phyloP scores from a whole-genome alignment of 2,888 invertebrate genomes.

The Timema cristinae region DNA sequence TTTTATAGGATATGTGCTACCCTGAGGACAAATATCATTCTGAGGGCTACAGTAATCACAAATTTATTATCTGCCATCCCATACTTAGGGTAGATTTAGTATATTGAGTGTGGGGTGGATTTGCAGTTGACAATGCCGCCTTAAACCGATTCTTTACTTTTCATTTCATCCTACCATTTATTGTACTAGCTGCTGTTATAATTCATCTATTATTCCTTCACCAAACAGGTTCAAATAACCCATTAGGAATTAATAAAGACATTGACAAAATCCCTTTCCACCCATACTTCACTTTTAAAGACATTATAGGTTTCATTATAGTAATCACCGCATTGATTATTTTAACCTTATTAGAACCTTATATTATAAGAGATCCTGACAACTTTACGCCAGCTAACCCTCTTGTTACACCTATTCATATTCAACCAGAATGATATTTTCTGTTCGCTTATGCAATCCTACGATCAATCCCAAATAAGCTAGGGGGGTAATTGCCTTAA shows the following conservation, averaged over 20 bases:
- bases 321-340: constrained; percentile 41
- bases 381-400: constrained; percentile 70
- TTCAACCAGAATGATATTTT: constrained; percentile 83
- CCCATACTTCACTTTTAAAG: constrained; percentile 63
- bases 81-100: constrained; percentile 60
- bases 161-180: constrained; percentile 69
- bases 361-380: constrained; percentile 56
- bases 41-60: constrained; percentile 77
- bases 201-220: constrained; percentile 47
- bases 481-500: constrained; percentile 69
- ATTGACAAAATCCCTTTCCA: constrained; percentile 66
- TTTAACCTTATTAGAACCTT: constrained; percentile 52
- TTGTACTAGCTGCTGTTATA: constrained; percentile 57
- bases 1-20: constrained; percentile 67
- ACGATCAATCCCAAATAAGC: constrained; percentile 75
- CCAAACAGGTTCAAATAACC: constrained; percentile 62
- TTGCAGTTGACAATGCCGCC: constrained; percentile 70
- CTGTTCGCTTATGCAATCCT: constrained; percentile 77
- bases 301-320: constrained; percentile 58
- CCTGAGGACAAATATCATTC: constrained; percentile 75
- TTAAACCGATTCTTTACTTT: constrained; percentile 72
- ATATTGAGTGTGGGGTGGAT: constrained; percentile 71
- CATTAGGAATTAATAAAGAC: constrained; percentile 61
- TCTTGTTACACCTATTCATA: constrained; percentile 65
- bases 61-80: constrained; percentile 69